A percentile compares a stretch with the other conserved stretches of the same genome.
phyloP scores from a whole-genome alignment of 2,888 invertebrate genomes.

The Malthinus seriepunctatus region DNA sequence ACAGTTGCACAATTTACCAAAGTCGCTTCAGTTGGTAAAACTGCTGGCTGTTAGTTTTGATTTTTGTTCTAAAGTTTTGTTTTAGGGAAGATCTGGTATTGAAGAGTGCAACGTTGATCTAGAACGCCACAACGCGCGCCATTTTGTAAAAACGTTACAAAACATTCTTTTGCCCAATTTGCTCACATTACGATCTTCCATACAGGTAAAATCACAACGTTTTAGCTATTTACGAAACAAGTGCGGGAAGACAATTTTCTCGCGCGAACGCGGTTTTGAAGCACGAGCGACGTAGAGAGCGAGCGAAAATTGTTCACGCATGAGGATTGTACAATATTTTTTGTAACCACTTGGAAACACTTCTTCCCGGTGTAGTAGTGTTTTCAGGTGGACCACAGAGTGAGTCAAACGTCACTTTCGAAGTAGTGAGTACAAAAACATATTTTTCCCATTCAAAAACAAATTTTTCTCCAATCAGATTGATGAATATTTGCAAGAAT shows the following conservation, averaged over 20 bases:
- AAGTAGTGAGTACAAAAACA: no score
- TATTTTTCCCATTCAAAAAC: constrained; percentile 3
- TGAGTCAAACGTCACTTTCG: no score
- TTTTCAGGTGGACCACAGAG: no score
- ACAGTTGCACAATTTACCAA: constrained; percentile 61
- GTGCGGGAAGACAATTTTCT: no score
- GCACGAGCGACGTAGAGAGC: no score
- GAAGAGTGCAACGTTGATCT: constrained; percentile 77
- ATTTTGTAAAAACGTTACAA: constrained; percentile 78
- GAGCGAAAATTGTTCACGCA: no score
- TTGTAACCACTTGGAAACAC: no score
- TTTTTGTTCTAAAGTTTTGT: constrained; percentile 17
- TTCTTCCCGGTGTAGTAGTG: no score
- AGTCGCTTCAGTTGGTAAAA: constrained; percentile 59
- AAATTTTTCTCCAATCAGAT: constrained; percentile 57
- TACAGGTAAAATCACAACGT: constrained; percentile 61
- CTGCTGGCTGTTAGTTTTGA: no score
- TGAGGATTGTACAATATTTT: no score
- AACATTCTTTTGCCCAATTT: constrained; percentile 77
- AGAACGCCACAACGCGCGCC: constrained; percentile 84
- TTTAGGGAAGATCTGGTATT: constrained; percentile 52
- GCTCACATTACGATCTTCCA: constrained; percentile 74
- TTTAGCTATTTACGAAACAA: no score
- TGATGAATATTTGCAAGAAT: constrained; percentile 89
- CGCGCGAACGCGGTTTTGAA: no score